Percentiles rank a stretch among this genome's conserved stretches.
Evolutionary conservation across 1,140 invertebrate genomes (phyloP).

Genomic region (Hyposmocoma kahamanoa): DNA sequence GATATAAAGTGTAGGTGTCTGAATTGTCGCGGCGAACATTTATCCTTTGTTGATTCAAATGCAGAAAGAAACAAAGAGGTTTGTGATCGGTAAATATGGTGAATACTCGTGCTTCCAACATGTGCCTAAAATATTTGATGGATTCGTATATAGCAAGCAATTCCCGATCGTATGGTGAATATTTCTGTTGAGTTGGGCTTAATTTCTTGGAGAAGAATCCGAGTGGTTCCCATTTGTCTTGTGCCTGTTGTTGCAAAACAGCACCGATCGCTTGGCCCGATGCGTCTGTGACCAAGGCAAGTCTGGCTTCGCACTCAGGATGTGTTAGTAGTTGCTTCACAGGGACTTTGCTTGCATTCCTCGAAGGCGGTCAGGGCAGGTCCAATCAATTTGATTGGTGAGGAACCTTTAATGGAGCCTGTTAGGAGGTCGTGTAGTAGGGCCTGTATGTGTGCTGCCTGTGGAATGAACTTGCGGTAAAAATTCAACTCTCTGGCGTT

Average conservation of each 20-base stretch:
- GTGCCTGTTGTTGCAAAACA: conserved; percentile 13
- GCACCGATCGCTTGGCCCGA: conserved; percentile 43
- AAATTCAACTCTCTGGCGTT: conserved; percentile 44
- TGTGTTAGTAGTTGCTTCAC: conserved; percentile 23
- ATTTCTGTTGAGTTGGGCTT: conserved; percentile 10
- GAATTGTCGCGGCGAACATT: conserved; percentile 20
- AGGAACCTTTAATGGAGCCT: background rate
- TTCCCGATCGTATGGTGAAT: conserved; percentile 11
- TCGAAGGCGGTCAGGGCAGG: conserved; percentile 35
- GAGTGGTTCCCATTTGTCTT: conserved; percentile 20
- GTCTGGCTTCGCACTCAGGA: conserved; percentile 12
- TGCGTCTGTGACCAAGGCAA: conserved; percentile 30
- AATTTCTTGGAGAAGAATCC: conserved; percentile 32
- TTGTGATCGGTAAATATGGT: conserved; percentile 39
- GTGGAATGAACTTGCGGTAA: conserved; percentile 32
- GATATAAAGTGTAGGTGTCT: conserved; percentile 45
- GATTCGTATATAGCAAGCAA: conserved; percentile 19
- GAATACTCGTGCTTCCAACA: conserved; percentile 33
- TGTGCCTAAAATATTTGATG: conserved; percentile 13
- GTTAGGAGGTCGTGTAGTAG: conserved; percentile 4
- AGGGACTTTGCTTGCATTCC: conserved; percentile 42
- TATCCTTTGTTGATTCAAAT: conserved; percentile 28
- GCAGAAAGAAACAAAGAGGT: conserved; percentile 36
- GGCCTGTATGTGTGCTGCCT: conserved; percentile 21
- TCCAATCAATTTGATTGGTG: conserved; percentile 23